phyloP scores from a whole-genome alignment of 2,113 vertebrate genomes.

The Rhea pennata region DNA sequence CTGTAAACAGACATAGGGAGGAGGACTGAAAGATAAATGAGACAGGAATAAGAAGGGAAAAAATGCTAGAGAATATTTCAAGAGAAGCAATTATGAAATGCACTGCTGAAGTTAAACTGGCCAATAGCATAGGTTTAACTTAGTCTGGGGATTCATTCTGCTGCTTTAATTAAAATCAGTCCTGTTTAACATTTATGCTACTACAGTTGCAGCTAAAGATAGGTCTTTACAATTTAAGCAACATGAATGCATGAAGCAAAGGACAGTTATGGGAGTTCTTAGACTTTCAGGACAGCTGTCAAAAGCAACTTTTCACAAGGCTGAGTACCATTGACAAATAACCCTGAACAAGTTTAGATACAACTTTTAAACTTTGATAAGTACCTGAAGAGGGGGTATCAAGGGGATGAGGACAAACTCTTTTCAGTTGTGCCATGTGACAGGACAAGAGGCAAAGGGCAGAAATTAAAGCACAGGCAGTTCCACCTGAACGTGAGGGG shows the following conservation, averaged over 20 bases:
- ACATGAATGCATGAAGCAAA: not conserved
- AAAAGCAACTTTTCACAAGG: not conserved
- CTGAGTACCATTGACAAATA: not conserved
- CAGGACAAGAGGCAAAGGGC: no score
- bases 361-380: not conserved
- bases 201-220: not conserved
- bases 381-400: no score
- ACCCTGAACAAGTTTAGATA: not conserved
- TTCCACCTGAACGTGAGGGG: no score
- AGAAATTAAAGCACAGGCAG: no score
- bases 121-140: not conserved
- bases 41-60: not conserved
- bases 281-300: not conserved
- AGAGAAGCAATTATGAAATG: not conserved
- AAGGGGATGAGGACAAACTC: no score
- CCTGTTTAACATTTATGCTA: not conserved
- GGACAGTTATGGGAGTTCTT: not conserved
- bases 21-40: not conserved
- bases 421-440: no score
- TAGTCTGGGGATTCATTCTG: not conserved
- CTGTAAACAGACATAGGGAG: not conserved
- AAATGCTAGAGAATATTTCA: not conserved
- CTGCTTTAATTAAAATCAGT: not conserved
- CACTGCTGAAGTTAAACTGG: not conserved
- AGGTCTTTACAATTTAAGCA: not conserved